Base-by-base conservation (phyloP, 2,888 invertebrate genomes). In the Chaetogeoica ovagalla region DNA sequence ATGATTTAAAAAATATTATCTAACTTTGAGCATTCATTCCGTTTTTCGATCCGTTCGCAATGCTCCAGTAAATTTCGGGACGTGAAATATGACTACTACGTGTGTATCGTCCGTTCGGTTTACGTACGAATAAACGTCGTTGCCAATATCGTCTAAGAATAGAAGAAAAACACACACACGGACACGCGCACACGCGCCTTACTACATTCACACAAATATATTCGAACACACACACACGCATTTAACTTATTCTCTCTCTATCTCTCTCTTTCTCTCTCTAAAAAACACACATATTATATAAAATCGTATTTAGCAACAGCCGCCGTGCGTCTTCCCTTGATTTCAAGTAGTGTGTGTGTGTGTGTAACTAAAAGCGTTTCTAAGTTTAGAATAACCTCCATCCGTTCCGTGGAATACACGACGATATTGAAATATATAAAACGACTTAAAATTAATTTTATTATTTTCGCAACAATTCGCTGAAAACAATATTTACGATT, bases 71-170 rank as follows among this genome's bases (percentile, higher is more conserved):
- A 63, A 73, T 63, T 63, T n/a, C 30, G 30, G 37, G 30, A 62
- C 30, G n/a, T 63, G 63, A 19, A 5, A 9, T 59, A 9, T 17
- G 63, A n/a, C n/a, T n/a, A n/a, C n/a, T n/a, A n/a, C 9, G 7
- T 7, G 17, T 9, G 70, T 9, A 7, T 43, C 15, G n/a, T 52
- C n/a, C 52, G 73, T 65, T 57, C 21, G 37, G 8, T 48, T 62
- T 55, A 55, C 39, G 55, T 75, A 57, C 15, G 43, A 75, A 21
- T 75, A 66, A 75, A 75, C 68, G 30, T 30, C 79, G 71, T 79
- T 79, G 79, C 79, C 79, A 79, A 79, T 76, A 68, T 55, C 23
- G 43, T 62, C 71, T 79, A 79, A 79, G 23, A 79, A 79, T 79
- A 79, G 79, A 71, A 71, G 71, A 79, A 79, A 68, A 70, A 37